Base-by-base conservation (phyloP, 2,797 vertebrate genomes). In the Coracias cyanogaster region DNA sequence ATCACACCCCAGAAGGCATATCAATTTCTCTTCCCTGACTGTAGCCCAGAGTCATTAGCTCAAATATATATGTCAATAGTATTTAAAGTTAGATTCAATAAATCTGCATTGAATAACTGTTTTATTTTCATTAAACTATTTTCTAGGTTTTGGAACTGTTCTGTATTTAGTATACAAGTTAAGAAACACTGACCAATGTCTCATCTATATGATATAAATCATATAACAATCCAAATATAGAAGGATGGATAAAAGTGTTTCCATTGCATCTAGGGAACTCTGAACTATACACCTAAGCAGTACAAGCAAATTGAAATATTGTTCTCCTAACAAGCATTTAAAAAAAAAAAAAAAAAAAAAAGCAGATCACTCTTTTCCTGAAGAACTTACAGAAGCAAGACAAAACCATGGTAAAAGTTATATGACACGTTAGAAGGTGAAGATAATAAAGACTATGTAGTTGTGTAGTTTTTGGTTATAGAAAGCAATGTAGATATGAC, bases 11-110 rank as follows among this genome's bases (percentile, higher is more conserved):
- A 80, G 61, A 77, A 91, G 49, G 16, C 21, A 17, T 89, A 89
- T 74, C 41, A 87, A 33, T 89, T 94, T 93, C 64, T 88, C 31
- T 93, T 82, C 60, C 41, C 16, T 61, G 52, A 64, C 67, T 80
- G 35, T 57, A 86, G 60, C 82, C 79, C 65, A 80, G 67, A 91
- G 48, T 0, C 5, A 85, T 91, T 94, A 94, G 61, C 67, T 85
- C 55, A 89, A 89, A 92, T 91, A 74, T 35, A 89, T 60, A 88
- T 94, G 85, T 80, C 94, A 93, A 91, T 94, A 94, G 33, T n/a
- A 12, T n/a, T 94, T 93, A 87, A 94, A 91, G 72, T 67, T 60
- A 65, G 33, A 86, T 83, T 90, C 79, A 86, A 74, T 88, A 88
- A 69, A 83, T 54, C 49, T 88, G 48, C 65, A 87, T 81, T 46